Evolutionary conservation across 1,140 invertebrate genomes (phyloP).

Genomic region (Rhizoglyphus robini): DNA sequence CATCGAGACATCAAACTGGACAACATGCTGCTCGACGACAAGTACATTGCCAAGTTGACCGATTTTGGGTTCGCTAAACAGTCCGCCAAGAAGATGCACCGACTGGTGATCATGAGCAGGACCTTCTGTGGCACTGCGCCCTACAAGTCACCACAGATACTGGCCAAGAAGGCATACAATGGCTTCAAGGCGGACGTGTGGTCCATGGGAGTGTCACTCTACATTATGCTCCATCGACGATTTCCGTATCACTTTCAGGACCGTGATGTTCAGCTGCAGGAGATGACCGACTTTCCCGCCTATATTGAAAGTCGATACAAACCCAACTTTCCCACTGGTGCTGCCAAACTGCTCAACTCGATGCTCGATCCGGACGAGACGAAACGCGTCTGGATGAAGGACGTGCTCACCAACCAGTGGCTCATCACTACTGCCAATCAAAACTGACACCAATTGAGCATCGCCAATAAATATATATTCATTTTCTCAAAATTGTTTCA

Average conservation of each 20-base stretch:
- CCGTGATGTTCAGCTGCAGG: slow-evolving; percentile 32
- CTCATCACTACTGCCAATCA: no score
- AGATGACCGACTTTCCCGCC: slow-evolving; percentile 27
- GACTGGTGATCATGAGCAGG: not conserved
- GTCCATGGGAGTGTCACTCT: slow-evolving; percentile 87
- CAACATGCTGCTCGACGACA: slow-evolving; percentile 18
- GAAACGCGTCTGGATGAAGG: not conserved
- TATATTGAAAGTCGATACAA: slow-evolving; percentile 3
- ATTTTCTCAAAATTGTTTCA: no score
- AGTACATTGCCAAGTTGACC: slow-evolving; percentile 18
- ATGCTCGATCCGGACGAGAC: slow-evolving; percentile 6
- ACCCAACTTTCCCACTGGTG: slow-evolving; percentile 23
- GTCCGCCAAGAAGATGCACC: not conserved
- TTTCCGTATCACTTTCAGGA: not conserved
- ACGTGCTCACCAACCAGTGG: not conserved
- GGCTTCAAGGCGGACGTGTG: slow-evolving; percentile 34
- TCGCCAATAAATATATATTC: no score
- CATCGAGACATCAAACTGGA: slow-evolving; percentile 21
- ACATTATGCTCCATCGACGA: slow-evolving; percentile 32
- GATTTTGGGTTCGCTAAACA: slow-evolving; percentile 23
- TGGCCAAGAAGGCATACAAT: slow-evolving; percentile 26
- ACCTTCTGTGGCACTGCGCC: slow-evolving; percentile 23
- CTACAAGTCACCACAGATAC: slow-evolving; percentile 29
- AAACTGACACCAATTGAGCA: no score
- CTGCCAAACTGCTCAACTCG: not conserved